phyloP scores from a whole-genome alignment of 1,140 invertebrate genomes.

The Homalodisca vitripennis region DNA sequence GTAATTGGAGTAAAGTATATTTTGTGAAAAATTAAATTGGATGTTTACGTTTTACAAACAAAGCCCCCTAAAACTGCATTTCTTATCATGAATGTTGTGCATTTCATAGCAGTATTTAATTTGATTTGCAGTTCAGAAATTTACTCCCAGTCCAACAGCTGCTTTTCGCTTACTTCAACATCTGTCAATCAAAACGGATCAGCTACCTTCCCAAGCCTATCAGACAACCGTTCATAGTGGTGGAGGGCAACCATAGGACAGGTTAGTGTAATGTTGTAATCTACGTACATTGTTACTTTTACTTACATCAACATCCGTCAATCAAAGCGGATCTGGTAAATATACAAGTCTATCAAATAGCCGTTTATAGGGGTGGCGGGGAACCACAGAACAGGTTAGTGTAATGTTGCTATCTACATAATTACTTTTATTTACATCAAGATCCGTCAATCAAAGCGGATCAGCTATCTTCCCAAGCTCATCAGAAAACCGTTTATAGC shows the following conservation, averaged over 20 bases:
- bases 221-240: neutral
- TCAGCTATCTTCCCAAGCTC: neutral
- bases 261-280: too few relatives aligned
- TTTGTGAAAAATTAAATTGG: too few relatives aligned
- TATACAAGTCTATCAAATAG: neutral
- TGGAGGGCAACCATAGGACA: slow-evolving; percentile 5
- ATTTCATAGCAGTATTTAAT: too few relatives aligned
- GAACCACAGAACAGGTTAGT: slow-evolving; percentile 2
- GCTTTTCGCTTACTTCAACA: slow-evolving; percentile 5
- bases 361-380: neutral
- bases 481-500: neutral
- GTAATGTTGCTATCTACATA: too few relatives aligned
- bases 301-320: neutral
- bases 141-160: neutral
- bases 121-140: neutral
- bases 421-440: neutral
- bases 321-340: neutral
- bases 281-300: too few relatives aligned
- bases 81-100: too few relatives aligned
- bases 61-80: too few relatives aligned
- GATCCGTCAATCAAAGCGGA: neutral
- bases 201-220: neutral
- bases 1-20: too few relatives aligned
- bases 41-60: too few relatives aligned
- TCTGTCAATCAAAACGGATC: neutral